A percentile compares a stretch with the other conserved stretches of the same genome.
Evolutionary conservation across 2,797 vertebrate species (phyloP).

Genomic region (Ateles fusciceps): DNA sequence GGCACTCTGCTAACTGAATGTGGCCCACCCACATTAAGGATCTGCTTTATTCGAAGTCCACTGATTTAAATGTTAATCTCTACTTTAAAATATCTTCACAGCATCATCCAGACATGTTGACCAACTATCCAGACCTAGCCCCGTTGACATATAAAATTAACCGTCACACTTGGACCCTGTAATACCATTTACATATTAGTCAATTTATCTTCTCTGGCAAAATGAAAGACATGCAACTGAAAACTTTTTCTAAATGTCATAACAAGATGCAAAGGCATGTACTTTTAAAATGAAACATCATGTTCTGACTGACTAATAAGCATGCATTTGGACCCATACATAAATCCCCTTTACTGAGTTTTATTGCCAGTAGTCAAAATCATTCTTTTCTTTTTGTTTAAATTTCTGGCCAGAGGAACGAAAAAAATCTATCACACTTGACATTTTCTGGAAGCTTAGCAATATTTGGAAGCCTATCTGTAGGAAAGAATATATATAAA

Average conservation of each 20-base stretch:
- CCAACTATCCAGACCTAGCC: not conserved
- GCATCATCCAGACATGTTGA: not conserved
- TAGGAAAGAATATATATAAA: conserved; percentile 10
- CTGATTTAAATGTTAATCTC: not conserved
- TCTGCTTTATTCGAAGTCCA: not conserved
- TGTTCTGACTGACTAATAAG: not conserved
- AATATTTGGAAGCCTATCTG: not conserved
- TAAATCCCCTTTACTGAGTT: not conserved
- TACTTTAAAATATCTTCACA: not conserved
- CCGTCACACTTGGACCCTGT: not conserved
- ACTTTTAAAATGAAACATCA: not conserved
- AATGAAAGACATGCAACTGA: not conserved
- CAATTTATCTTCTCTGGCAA: not conserved
- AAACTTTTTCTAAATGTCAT: not conserved
- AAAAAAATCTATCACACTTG: not conserved
- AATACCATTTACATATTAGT: not conserved
- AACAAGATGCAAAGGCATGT: not conserved
- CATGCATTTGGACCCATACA: not conserved
- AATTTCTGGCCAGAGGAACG: conserved; percentile 1
- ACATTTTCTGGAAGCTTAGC: not conserved
- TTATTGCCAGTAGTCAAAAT: not conserved
- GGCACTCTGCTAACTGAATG: not conserved
- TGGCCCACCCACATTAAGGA: not conserved
- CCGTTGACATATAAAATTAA: not conserved
- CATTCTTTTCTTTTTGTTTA: conserved; percentile 12